Evolutionary conservation across 2,113 vertebrate species (phyloP), one percentile per base, ranked within the genome.

Genomic region (Leuciscus idus): DNA sequence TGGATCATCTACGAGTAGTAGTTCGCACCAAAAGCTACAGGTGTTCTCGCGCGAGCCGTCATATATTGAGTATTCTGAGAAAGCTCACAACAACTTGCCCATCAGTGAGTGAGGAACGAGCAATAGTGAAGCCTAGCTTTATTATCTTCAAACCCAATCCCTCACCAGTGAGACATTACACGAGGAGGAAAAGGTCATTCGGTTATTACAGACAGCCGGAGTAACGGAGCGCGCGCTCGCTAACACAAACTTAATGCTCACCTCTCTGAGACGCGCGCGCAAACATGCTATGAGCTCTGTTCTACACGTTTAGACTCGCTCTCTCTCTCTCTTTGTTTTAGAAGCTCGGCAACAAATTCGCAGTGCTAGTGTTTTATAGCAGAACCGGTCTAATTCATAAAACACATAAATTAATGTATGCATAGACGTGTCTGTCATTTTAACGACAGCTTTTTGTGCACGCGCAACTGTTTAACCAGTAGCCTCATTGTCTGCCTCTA

Each of bases 141-240:
- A 94, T 96, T 95, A 94, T 93, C 94, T 93, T 94, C 94, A 91
- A 94, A 94, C 50, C 93, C 95, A 94, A 94, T 95, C 95, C 94
- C 95, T 96, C 94, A 95, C 92, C 94, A 94, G 94, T 92, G 94
- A 96, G 94, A 94, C 96, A 95, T 94, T 93, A 95, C 95, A 94
- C 94, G 94, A 93, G 93, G 93, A 88, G 92, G 93, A 94, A 95
- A 95, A 94, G 96, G 95, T 97, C 97, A 96, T 94, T 94, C 95
- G 91, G 93, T 95, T 95, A 95, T 96, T 95, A 95, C 88, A 75
- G 88, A 93, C 88, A 94, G 95, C 93, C 92, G 91, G 87, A 88
- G 89, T 88, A 92, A 92, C 88, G 90, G 93, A 90, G 86, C 86
- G 87, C 90, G 89, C 88, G 81, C 81, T 43, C 43, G 39, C 33